phyloP scores from a whole-genome alignment of 2,797 vertebrate genomes.

The Atherinosoma microstoma region DNA sequence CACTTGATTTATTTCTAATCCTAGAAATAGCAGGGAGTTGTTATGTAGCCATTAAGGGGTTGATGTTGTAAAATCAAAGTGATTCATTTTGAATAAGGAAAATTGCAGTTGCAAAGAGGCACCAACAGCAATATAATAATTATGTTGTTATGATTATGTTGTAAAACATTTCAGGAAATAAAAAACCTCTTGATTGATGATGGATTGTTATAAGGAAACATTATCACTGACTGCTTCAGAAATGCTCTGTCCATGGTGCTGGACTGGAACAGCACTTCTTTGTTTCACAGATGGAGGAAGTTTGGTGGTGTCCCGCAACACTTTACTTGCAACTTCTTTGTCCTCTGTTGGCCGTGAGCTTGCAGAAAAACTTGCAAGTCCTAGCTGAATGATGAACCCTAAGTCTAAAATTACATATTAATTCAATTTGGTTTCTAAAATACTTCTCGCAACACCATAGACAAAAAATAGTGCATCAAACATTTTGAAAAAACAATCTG shows the following conservation, averaged over 20 bases:
- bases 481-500: no score
- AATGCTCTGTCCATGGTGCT: conserved; percentile 80
- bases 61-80: conserved; percentile 25
- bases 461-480: not conserved
- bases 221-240: not conserved
- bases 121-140: not conserved
- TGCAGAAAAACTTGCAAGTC: not conserved
- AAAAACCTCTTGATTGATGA: conserved; percentile 21
- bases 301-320: not conserved
- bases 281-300: not conserved
- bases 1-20: not conserved
- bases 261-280: conserved; percentile 63
- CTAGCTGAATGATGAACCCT: not conserved
- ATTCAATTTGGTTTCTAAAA: not conserved
- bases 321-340: not conserved
- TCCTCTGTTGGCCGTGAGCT: not conserved
- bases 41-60: conserved; percentile 17
- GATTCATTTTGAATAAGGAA: conserved; percentile 26
- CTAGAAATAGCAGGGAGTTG: conserved; percentile 35
- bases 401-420: not conserved
- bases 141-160: not conserved
- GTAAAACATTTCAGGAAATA: conserved; percentile 1
- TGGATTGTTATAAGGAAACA: conserved; percentile 23
- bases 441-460: not conserved
- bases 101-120: conserved; percentile 17